Percentiles rank a stretch among this genome's conserved stretches.
phyloP scores from a whole-genome alignment of 2,113 vertebrate genomes.

The Mohoua ochrocephala region DNA sequence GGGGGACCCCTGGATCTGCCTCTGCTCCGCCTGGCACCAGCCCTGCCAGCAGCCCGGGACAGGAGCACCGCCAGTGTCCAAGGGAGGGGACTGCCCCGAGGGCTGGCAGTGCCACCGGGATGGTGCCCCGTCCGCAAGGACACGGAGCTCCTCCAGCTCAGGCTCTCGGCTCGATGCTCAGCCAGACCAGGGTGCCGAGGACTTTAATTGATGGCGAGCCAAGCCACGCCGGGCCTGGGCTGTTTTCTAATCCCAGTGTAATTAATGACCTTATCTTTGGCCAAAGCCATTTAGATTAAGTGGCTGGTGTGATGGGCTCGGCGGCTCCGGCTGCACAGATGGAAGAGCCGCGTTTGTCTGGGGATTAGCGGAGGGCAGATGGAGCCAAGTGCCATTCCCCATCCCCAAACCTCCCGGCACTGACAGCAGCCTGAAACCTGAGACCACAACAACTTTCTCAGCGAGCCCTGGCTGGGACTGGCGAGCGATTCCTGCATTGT shows the following conservation, averaged over 20 bases:
- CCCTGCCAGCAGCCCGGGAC: not conserved
- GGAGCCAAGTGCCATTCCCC: not conserved
- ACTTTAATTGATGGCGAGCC: not conserved
- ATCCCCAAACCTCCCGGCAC: not conserved
- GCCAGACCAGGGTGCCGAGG: not conserved
- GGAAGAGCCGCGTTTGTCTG: slow-evolving; percentile 21
- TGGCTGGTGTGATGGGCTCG: slow-evolving; percentile 15
- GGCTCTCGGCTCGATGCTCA: not conserved
- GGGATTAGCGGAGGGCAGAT: slow-evolving; percentile 47
- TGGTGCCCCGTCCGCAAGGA: rapidly evolving
- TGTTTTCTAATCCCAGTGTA: slow-evolving; percentile 41
- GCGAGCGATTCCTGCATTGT: not conserved
- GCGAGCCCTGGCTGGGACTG: not conserved
- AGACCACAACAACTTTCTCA: slow-evolving; percentile 27
- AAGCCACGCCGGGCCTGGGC: not conserved
- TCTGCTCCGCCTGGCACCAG: rapidly evolving
- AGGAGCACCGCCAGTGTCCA: rapidly evolving
- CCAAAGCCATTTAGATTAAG: slow-evolving; percentile 66
- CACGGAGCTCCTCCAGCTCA: not conserved
- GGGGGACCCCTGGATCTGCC: not conserved
- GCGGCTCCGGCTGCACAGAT: slow-evolving; percentile 14
- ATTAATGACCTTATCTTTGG: slow-evolving; percentile 69
- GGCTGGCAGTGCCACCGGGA: not conserved
- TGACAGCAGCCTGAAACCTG: not conserved
- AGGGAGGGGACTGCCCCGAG: rapidly evolving